phyloP scores from a whole-genome alignment of 2,888 invertebrate genomes.

The Desoria tigrina region DNA sequence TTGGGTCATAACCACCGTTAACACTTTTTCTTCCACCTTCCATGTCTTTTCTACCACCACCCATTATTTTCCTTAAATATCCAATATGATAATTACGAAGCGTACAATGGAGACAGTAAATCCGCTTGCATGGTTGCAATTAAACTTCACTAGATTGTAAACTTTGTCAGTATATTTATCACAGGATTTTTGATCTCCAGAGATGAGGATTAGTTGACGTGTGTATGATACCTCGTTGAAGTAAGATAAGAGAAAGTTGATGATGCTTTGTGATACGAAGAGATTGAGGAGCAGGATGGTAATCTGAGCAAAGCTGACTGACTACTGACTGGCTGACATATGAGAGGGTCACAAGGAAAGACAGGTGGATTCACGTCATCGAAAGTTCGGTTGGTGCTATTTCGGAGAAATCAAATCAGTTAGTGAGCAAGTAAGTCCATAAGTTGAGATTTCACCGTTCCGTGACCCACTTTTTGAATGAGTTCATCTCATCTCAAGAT shows the following conservation, averaged over 20 bases:
- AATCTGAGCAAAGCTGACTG: slow-evolving; percentile 29
- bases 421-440: neutral
- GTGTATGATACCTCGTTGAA: neutral
- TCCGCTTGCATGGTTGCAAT: no score
- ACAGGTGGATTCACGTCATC: slow-evolving; percentile 18
- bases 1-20: slow-evolving; percentile 46
- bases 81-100: slow-evolving; percentile 22
- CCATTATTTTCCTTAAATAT: slow-evolving; percentile 37
- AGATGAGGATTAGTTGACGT: no score
- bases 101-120: no score
- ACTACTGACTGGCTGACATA: slow-evolving; percentile 27
- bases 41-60: slow-evolving; percentile 50
- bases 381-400: neutral
- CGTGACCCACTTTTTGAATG: slow-evolving; percentile 53
- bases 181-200: no score
- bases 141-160: no score
- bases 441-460: slow-evolving; percentile 36
- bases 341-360: slow-evolving; percentile 17
- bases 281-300: slow-evolving; percentile 34
- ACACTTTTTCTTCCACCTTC: slow-evolving; percentile 53
- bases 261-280: slow-evolving; percentile 1
- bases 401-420: neutral
- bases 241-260: neutral
- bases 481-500: slow-evolving; percentile 53
- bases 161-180: no score